phyloP scores from a whole-genome alignment of 2,888 invertebrate genomes.

The Actias luna region DNA sequence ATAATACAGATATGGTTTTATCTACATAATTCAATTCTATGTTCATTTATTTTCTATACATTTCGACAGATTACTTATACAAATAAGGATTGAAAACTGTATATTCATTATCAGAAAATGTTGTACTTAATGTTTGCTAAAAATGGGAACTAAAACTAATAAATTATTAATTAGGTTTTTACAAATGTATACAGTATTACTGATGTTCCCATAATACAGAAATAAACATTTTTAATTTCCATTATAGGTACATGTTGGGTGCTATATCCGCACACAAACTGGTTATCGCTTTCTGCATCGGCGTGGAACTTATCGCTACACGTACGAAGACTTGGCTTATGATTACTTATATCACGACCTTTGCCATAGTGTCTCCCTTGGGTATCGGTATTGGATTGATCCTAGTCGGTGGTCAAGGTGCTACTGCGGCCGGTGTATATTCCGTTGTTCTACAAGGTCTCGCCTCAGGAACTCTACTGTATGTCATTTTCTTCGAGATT shows the following conservation, averaged over 20 bases:
- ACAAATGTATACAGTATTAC: no score
- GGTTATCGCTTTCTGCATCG: slow-evolving; percentile 94
- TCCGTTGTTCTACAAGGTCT: slow-evolving; percentile 90
- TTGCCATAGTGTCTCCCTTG: slow-evolving; percentile 90
- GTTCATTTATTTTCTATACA: no score
- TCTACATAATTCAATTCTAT: no score
- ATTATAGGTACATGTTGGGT: slow-evolving; percentile 88
- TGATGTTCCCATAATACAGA: no score
- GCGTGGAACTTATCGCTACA: slow-evolving; percentile 89
- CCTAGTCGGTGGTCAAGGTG: slow-evolving; percentile 82
- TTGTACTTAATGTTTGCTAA: no score
- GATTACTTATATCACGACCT: slow-evolving; percentile 86
- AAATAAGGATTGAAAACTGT: no score
- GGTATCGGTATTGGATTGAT: slow-evolving; percentile 89
- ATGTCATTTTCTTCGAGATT: slow-evolving; percentile 98
- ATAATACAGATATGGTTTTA: no score
- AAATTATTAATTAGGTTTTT: no score
- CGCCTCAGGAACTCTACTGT: slow-evolving; percentile 95
- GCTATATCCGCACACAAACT: slow-evolving; percentile 93
- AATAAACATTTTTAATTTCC: slow-evolving; percentile 23
- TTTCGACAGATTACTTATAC: no score
- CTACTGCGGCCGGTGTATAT: slow-evolving; percentile 82
- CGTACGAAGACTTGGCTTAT: slow-evolving; percentile 84
- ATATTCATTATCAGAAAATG: no score
- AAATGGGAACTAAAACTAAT: no score